Evolutionary conservation across 1,140 invertebrate species (phyloP).

Genomic region (Andrena cerasifolii): DNA sequence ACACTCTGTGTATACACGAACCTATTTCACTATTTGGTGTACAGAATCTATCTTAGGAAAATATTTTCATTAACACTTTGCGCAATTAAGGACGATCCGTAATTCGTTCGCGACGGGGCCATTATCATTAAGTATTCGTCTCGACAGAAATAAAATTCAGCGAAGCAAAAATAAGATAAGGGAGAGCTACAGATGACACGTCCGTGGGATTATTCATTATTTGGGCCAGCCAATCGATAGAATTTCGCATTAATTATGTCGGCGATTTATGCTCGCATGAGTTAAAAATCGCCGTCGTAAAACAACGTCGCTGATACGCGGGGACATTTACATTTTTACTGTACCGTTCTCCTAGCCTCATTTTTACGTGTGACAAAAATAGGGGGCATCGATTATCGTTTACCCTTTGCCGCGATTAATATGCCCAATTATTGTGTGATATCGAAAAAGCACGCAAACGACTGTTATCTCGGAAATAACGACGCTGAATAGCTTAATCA

Average conservation of each 20-base stretch:
- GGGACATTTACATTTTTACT: conserved; percentile 26
- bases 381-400: neutral
- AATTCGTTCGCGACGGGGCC: too few species aligned
- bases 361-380: neutral
- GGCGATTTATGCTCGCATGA: neutral
- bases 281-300: conserved; percentile 21
- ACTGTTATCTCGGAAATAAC: neutral
- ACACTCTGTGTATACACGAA: too few species aligned
- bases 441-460: neutral
- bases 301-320: neutral
- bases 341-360: too few species aligned
- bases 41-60: too few species aligned
- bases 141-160: conserved; percentile 15
- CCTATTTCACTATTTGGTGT: too few species aligned
- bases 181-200: neutral
- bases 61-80: too few species aligned
- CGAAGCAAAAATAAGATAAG: neutral
- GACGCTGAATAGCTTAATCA: neutral
- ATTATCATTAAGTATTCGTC: too few species aligned
- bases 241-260: conserved; percentile 29
- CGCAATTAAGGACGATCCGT: too few species aligned
- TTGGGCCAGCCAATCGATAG: conserved; percentile 17
- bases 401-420: neutral
- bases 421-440: neutral
- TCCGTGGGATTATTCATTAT: conserved; percentile 7